Conservation (phyloP, 1,140 invertebrate species). For the Ceratosolen solmsi region DNA sequence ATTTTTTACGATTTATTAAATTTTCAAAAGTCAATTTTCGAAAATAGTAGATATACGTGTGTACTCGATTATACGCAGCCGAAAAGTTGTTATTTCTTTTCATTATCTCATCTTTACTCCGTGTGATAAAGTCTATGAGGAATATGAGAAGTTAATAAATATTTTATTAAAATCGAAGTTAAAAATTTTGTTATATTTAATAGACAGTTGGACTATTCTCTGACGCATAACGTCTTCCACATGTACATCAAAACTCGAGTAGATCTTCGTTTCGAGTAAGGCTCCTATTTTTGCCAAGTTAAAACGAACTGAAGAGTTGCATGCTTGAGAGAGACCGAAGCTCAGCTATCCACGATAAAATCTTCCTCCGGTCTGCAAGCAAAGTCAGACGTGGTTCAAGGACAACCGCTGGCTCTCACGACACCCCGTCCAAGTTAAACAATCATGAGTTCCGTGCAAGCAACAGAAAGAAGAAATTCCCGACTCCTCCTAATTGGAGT, state of each 20-base stretch:
- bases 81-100: too few species aligned
- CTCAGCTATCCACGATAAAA: not conserved
- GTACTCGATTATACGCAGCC: too few species aligned
- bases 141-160: too few species aligned
- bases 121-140: too few species aligned
- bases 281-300: not conserved
- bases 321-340: not conserved
- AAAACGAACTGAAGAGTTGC: not conserved
- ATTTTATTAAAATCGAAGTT: too few species aligned
- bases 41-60: too few species aligned
- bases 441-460: not conserved
- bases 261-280: not conserved
- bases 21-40: too few species aligned
- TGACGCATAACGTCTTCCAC: too few species aligned
- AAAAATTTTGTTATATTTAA: too few species aligned
- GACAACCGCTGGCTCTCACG: constrained; percentile 5
- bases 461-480: not conserved
- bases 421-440: not conserved
- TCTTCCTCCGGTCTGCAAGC: not conserved
- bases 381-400: not conserved
- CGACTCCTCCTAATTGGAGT: not conserved
- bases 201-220: too few species aligned
- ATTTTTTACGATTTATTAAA: too few species aligned
- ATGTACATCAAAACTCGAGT: not conserved
- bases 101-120: too few species aligned